A percentile compares a stretch with the other conserved stretches of the same genome.
phyloP scores from a whole-genome alignment of 2,888 invertebrate genomes.

The Acheta domesticus region DNA sequence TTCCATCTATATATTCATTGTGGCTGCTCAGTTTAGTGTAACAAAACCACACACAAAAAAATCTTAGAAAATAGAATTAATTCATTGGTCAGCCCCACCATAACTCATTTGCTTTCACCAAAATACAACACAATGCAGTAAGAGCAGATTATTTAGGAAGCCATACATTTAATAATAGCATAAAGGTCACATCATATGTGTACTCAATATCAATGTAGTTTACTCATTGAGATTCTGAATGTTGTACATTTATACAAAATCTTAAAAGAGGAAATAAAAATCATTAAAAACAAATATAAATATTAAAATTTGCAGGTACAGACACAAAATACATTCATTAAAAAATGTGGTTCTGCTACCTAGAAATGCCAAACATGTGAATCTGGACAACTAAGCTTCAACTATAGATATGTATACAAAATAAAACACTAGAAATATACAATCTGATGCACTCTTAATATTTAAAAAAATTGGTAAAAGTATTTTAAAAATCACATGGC shows the following conservation, averaged over 20 bases:
- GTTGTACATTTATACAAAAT: no score
- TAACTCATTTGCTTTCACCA: no score
- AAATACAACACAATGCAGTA: no score
- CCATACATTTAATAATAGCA: no score
- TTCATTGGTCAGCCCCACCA: no score
- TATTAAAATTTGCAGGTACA: neutral
- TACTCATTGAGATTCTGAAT: no score
- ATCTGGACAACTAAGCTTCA: neutral
- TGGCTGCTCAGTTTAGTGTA: neutral
- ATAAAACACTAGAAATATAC: neutral
- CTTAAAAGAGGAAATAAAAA: no score
- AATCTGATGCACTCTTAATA: constrained; percentile 11
- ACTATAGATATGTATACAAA: constrained; percentile 5
- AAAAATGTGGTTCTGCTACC: constrained; percentile 18
- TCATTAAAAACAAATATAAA: no score
- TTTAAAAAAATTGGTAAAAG: constrained; percentile 22
- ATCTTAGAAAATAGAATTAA: neutral
- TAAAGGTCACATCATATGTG: no score
- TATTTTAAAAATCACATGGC: constrained; percentile 3
- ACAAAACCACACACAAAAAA: neutral
- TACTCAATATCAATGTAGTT: no score
- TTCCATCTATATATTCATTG: neutral
- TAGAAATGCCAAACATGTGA: neutral
- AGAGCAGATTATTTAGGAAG: no score
- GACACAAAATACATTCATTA: neutral